Percentiles rank a stretch among this genome's conserved stretches.
Evolutionary conservation across 2,113 vertebrate species (phyloP).

Genomic region (Eleginops maclovinus): DNA sequence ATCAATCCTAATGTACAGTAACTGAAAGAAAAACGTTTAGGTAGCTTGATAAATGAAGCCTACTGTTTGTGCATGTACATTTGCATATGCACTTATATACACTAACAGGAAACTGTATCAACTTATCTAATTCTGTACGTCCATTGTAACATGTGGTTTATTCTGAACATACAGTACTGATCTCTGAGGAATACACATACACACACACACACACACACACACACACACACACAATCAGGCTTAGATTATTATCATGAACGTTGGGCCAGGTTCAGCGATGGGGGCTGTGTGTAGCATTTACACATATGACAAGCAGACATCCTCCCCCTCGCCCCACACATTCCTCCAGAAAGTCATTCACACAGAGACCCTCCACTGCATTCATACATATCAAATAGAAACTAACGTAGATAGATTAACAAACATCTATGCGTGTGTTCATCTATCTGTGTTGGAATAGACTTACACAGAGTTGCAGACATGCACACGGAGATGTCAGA

Average conservation of each 20-base stretch:
- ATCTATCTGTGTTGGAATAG: neutral
- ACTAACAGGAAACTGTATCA: slow-evolving; percentile 42
- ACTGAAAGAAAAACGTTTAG: slow-evolving; percentile 19
- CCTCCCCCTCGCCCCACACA: slow-evolving; percentile 58
- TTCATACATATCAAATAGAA: slow-evolving; percentile 74
- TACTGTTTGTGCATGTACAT: slow-evolving; percentile 11
- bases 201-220: slow-evolving; percentile 20
- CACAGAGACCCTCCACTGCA: slow-evolving; percentile 61
- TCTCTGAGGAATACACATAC: slow-evolving; percentile 13
- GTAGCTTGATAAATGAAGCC: neutral
- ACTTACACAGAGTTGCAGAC: slow-evolving; percentile 22
- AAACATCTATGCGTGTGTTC: neutral
- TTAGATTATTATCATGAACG: slow-evolving; percentile 67
- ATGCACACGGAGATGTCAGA: neutral
- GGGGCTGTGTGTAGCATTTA: slow-evolving; percentile 47
- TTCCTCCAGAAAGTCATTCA: slow-evolving; percentile 67
- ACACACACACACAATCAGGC: slow-evolving; percentile 49
- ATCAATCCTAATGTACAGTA: neutral
- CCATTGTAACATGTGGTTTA: slow-evolving; percentile 42
- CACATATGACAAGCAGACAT: slow-evolving; percentile 69
- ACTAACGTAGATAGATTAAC: slow-evolving; percentile 13
- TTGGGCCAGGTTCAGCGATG: slow-evolving; percentile 43
- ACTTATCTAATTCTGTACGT: slow-evolving; percentile 8
- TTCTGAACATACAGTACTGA: slow-evolving; percentile 30
- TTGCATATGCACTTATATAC: slow-evolving; percentile 19